Evolutionary conservation across 2,888 invertebrate species (phyloP), one percentile per base, ranked within the genome.

Genomic region (Lithophane socia): DNA sequence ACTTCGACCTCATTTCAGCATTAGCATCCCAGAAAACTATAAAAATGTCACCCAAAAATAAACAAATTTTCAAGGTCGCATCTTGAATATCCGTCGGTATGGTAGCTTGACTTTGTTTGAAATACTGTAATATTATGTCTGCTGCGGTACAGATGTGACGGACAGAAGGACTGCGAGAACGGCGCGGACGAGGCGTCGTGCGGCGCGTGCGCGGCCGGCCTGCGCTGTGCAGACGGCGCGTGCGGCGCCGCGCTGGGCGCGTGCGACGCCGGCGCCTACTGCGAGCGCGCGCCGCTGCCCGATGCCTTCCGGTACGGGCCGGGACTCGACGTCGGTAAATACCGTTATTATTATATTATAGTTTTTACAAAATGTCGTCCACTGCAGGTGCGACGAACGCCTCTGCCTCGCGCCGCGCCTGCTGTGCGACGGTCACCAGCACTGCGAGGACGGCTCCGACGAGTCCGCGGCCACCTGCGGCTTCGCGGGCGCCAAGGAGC

Each of bases 371-470:
- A 29, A 29, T 66, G 0, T 47, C 0, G 68, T 16, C 1, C 2
- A 21, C 64, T 73, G 2, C 85, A 96, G 96, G 60, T 97, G 97
- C n/a, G 97, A 97, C 75, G 98, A 97, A 63, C 97, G 98, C 24
- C 97, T 98, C 0, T 99, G 99, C 88, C 97, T 99, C 37, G 97
- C 98, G 0, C 95, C 97, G 4, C 94, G 97, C 0, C 93, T 97
- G 12, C 95, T 98, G 1, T 99, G 99, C 90, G 98, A 99, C 93
- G 98, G 98, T 0, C 97, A 97, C 93, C 97, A 97, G 16, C 97
- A 99, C 91, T 99, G 99, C 92, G 97, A 97, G 1, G 98, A 99
- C 94, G 98, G 98, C 1, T 97, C 98, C 0, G 99, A 99, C 92
- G 99, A 99, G 92, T 96, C 97, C 10, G 97, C 97, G 2, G 97